Evolutionary conservation across 2,888 invertebrate species (phyloP).

Genomic region (Ornithoptera priamus): DNA sequence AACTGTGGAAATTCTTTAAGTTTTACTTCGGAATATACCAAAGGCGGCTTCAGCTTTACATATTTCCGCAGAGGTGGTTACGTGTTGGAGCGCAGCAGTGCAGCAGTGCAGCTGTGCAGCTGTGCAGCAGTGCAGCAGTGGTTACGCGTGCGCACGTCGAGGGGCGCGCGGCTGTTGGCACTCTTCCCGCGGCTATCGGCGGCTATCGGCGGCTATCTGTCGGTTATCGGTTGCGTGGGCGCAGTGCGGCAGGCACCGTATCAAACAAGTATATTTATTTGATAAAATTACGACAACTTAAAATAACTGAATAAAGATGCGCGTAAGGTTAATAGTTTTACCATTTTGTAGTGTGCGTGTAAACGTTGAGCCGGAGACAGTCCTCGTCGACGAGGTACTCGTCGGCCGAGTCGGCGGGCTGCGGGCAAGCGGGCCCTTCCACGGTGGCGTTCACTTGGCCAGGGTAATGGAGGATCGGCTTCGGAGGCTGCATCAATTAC

Average conservation of each 20-base stretch:
- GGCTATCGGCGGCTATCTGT: background rate
- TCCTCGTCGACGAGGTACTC: conserved; percentile 75
- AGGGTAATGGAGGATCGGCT: conserved; percentile 69
- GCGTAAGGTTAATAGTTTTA: conserved; percentile 11
- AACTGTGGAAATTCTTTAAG: conserved; percentile 36
- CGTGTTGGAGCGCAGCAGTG: background rate
- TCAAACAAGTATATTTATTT: no score
- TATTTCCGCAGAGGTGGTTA: background rate
- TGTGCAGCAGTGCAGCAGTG: no score
- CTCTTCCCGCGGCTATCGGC: background rate
- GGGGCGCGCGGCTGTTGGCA: no score
- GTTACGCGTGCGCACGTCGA: no score
- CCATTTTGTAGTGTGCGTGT: conserved; percentile 53
- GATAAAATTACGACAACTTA: no score
- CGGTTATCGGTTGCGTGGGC: background rate
- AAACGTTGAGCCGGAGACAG: conserved; percentile 83
- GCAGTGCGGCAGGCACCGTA: background rate
- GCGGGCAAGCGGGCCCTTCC: conserved; percentile 82
- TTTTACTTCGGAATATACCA: background rate
- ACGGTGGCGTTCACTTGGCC: conserved; percentile 76
- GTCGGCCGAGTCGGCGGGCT: conserved; percentile 51
- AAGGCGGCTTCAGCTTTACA: background rate
- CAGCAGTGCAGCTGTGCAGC: background rate
- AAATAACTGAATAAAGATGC: background rate
- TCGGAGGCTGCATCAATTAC: conserved; percentile 61